Conservation (phyloP, 2,797 vertebrate species). For the Gymnoscopelus braueri region DNA sequence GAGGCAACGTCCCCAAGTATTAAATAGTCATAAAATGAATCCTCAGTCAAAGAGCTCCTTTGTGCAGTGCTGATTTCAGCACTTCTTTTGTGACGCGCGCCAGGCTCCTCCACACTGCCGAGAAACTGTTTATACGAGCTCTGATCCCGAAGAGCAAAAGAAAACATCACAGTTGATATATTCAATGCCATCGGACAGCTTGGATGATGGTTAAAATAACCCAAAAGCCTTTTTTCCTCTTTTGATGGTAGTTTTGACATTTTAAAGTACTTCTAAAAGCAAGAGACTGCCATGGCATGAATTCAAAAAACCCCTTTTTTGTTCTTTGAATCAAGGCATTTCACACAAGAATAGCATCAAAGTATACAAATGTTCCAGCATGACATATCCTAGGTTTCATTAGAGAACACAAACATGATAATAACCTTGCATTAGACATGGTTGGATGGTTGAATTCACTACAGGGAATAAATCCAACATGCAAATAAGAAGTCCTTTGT, state of each 20-base stretch:
- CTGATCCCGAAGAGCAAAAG: background rate
- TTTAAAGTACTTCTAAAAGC: constrained; percentile 4
- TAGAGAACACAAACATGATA: background rate
- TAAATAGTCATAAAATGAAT: constrained; percentile 48
- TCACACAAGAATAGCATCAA: constrained; percentile 12
- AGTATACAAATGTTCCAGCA: constrained; percentile 9
- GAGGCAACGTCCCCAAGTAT: constrained; percentile 43
- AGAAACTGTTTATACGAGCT: constrained; percentile 23
- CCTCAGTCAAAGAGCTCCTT: constrained; percentile 36
- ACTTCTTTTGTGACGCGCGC: background rate
- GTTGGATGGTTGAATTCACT: background rate
- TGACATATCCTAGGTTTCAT: background rate
- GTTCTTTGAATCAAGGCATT: constrained; percentile 8
- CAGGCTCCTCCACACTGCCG: constrained; percentile 11
- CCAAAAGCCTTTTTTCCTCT: background rate
- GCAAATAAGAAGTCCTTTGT: background rate
- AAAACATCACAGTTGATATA: constrained; percentile 9
- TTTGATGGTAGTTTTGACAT: constrained; percentile 10
- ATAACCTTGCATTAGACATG: background rate
- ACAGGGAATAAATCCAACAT: background rate
- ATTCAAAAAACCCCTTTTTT: constrained; percentile 3
- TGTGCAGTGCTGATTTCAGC: constrained; percentile 25
- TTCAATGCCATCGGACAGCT: constrained; percentile 15
- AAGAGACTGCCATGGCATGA: constrained; percentile 9
- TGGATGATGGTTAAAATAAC: constrained; percentile 1